A percentile compares a stretch with the other conserved stretches of the same genome.
Conservation (phyloP, 2,797 vertebrate genomes). For the Leptatherina wallacei region DNA sequence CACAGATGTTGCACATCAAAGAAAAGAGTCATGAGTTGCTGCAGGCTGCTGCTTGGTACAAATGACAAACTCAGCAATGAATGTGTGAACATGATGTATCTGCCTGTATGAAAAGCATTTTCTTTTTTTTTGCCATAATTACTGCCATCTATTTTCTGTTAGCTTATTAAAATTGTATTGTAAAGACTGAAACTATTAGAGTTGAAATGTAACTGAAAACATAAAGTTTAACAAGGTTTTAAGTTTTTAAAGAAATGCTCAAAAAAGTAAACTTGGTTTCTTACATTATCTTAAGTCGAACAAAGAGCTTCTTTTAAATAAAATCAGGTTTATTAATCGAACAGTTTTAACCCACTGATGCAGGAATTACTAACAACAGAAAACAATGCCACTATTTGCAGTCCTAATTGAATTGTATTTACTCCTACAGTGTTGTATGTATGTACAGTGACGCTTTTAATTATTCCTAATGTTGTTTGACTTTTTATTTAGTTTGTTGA, state of each 20-base stretch:
- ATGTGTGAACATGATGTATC: conserved; percentile 39
- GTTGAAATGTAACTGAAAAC: background rate
- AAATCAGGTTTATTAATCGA: too few species aligned
- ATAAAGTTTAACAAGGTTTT: background rate
- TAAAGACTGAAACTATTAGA: background rate
- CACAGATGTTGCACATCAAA: conserved; percentile 50
- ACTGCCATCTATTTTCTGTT: background rate
- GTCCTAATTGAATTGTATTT: too few species aligned
- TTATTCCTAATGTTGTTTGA: too few species aligned
- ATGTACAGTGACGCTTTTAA: too few species aligned
- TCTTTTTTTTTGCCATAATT: background rate
- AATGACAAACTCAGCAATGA: conserved; percentile 38
- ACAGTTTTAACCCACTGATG: too few species aligned
- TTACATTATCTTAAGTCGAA: too few species aligned
- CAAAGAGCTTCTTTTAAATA: too few species aligned
- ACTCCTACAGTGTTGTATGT: too few species aligned
- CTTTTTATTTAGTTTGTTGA: too few species aligned
- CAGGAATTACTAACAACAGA: too few species aligned
- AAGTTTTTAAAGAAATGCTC: background rate
- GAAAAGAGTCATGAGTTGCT: conserved; percentile 38
- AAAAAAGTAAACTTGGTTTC: too few species aligned
- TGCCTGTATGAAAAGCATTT: conserved; percentile 15
- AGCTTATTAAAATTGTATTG: background rate
- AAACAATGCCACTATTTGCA: too few species aligned
- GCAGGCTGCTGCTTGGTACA: conserved; percentile 30